phyloP scores from a whole-genome alignment of 2,888 invertebrate genomes.

The Macropis europaea region DNA sequence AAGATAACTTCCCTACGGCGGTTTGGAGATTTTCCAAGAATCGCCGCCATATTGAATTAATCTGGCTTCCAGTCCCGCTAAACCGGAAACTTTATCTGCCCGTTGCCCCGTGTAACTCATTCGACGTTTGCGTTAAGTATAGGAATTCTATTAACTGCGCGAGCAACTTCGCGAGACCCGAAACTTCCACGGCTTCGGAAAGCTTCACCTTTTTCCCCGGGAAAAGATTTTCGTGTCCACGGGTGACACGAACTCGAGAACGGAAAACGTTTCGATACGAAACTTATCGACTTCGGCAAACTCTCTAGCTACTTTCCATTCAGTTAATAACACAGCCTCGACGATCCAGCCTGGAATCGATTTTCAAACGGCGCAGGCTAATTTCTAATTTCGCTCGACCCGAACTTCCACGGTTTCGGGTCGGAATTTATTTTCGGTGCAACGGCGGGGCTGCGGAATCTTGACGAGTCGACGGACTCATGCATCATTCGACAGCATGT shows the following conservation, averaged over 20 bases:
- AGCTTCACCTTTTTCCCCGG: background rate
- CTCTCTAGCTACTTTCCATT: background rate
- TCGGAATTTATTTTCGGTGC: no score
- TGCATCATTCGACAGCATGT: conserved; percentile 37
- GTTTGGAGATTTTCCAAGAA: conserved; percentile 34
- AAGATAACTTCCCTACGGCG: background rate
- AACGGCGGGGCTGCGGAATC: no score
- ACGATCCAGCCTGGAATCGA: no score
- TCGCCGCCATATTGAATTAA: conserved; percentile 35
- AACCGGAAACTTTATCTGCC: conserved; percentile 28
- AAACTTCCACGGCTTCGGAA: conserved; percentile 21
- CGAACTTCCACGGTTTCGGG: no score
- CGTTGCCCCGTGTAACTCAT: conserved; percentile 5
- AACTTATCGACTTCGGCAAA: conserved; percentile 6
- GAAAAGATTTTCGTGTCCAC: background rate
- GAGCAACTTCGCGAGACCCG: conserved; percentile 12
- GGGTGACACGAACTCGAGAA: background rate
- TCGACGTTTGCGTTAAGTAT: conserved; percentile 11
- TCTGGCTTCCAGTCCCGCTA: background rate
- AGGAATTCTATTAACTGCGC: conserved; percentile 31
- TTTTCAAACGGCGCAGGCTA: no score
- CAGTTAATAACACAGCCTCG: background rate
- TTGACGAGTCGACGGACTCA: conserved; percentile 17
- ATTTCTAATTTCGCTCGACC: no score
- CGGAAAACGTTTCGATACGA: conserved; percentile 29